Percentiles rank a stretch among this genome's conserved stretches.
phyloP scores from a whole-genome alignment of 2,797 vertebrate genomes.

The Vultur gryphus region DNA sequence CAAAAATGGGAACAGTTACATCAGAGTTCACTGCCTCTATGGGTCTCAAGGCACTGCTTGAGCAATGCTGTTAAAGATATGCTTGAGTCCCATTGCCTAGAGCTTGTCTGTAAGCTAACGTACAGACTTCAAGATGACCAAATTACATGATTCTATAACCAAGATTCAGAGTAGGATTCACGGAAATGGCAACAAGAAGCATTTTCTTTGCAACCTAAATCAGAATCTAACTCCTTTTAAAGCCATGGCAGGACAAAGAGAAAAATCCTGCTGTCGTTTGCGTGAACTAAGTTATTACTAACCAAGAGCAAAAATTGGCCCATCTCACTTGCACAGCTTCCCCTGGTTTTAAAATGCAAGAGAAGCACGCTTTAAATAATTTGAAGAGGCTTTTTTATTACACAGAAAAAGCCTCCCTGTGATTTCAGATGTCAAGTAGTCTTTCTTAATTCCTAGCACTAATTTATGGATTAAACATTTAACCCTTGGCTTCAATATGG shows the following conservation, averaged over 20 bases:
- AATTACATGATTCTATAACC: rapidly evolving
- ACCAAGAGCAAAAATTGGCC: neutral
- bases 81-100: neutral
- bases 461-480: neutral
- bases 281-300: neutral
- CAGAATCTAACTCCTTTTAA: neutral
- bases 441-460: neutral
- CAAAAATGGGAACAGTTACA: neutral
- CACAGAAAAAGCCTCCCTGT: neutral
- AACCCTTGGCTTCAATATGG: neutral
- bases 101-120: neutral
- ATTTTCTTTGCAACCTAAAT: neutral
- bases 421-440: neutral
- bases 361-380: neutral
- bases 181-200: neutral
- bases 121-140: neutral
- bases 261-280: neutral
- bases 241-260: neutral
- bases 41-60: neutral
- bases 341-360: neutral
- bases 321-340: neutral
- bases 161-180: neutral
- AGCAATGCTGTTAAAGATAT: rapidly evolving
- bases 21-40: neutral
- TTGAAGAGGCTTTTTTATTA: neutral